These are phyloP conservation scores for Turritopsis rubra DNA, from an alignment of 30 jellyfish, hydroid and myxozoan species.

Conservation along the genomic window DNA sequence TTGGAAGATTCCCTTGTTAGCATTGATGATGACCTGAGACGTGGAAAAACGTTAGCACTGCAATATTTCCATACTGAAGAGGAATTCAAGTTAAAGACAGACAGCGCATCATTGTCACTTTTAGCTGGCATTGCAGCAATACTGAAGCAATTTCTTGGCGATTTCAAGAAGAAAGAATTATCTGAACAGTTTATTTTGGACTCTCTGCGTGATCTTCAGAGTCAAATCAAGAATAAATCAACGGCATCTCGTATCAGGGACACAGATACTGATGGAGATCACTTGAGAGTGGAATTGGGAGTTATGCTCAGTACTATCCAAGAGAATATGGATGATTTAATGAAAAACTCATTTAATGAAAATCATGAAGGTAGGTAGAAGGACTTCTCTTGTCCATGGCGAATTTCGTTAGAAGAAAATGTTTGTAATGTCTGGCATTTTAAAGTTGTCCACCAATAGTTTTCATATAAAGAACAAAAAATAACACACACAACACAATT, in stretches of 20 bases:
- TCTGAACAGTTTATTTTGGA: slow-evolving; percentile 8
- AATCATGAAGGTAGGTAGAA: neutral
- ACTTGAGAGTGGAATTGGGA: neutral
- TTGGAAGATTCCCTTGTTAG: slow-evolving; percentile 7
- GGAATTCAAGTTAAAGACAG: neutral
- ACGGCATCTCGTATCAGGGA: neutral
- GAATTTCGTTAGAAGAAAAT: no score
- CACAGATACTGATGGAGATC: neutral
- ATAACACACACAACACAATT: no score
- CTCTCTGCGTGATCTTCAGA: neutral
- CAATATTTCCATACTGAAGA: slow-evolving; percentile 2
- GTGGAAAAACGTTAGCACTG: neutral
- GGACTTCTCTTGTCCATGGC: no score
- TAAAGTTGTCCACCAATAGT: no score
- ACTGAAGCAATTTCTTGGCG: neutral
- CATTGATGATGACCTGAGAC: neutral
- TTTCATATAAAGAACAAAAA: no score
- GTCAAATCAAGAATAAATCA: neutral
- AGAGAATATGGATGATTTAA: neutral
- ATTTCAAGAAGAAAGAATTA: neutral
- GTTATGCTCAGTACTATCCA: neutral
- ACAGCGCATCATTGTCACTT: neutral
- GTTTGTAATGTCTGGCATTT: no score
- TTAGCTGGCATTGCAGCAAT: neutral
- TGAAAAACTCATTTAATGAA: neutral